Evolutionary conservation across 1,140 invertebrate genomes (phyloP).

Genomic region (roundworm (Caenorhabditis elegans)): DNA sequence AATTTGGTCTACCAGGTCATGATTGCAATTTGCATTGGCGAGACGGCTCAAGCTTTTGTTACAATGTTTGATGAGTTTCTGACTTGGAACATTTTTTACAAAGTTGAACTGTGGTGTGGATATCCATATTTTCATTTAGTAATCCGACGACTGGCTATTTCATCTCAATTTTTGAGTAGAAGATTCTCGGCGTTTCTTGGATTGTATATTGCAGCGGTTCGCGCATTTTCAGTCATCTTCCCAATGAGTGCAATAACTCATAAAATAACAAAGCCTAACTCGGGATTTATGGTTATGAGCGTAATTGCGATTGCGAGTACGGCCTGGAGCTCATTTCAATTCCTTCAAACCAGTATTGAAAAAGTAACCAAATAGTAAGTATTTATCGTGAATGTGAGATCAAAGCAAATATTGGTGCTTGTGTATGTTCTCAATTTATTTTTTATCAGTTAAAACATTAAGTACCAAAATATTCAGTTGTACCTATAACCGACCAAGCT

Average conservation of each 20-base stretch:
- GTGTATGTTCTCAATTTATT: too few species aligned
- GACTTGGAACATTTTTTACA: background rate
- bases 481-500: background rate
- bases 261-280: background rate
- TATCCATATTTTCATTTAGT: background rate
- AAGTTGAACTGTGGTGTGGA: background rate
- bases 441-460: too few species aligned
- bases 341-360: background rate
- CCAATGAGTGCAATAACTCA: background rate
- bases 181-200: background rate
- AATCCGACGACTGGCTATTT: background rate
- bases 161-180: background rate
- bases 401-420: too few species aligned
- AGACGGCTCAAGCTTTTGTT: background rate
- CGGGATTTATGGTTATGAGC: background rate
- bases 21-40: background rate
- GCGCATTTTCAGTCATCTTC: background rate
- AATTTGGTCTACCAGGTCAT: background rate
- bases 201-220: background rate
- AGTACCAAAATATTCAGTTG: too few species aligned
- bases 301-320: background rate
- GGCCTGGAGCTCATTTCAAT: background rate
- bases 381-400: too few species aligned
- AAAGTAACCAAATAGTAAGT: background rate
- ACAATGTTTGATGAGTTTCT: background rate